phyloP scores from a whole-genome alignment of 2,797 vertebrate species.

The Cossypha dichroa region DNA sequence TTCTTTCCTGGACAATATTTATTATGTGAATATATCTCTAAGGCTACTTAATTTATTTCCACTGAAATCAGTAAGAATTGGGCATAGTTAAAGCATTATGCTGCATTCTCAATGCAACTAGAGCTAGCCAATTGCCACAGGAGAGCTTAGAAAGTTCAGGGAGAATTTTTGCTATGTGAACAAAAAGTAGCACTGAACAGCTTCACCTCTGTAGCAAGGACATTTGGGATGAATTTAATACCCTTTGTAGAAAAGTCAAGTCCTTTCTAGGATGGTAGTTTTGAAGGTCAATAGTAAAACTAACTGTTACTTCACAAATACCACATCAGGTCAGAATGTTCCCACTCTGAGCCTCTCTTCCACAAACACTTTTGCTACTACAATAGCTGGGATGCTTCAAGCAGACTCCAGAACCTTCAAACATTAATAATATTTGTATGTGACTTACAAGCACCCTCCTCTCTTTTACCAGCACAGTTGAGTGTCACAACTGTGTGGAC shows the following conservation, averaged over 20 bases:
- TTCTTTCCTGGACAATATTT: background rate
- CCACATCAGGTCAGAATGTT: background rate
- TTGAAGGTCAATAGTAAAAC: background rate
- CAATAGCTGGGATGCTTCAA: background rate
- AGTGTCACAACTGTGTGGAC: background rate
- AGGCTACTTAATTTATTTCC: background rate
- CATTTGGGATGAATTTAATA: background rate
- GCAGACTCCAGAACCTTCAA: background rate
- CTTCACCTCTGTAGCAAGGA: background rate
- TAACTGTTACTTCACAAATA: background rate
- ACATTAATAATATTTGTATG: background rate
- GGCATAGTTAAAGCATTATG: background rate
- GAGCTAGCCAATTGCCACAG: background rate
- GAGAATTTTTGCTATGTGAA: background rate
- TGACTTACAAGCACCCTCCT: background rate
- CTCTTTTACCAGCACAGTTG: background rate
- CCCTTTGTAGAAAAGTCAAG: background rate
- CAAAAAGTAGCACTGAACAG: background rate
- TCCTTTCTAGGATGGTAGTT: background rate
- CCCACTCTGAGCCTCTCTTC: background rate
- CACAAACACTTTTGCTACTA: background rate
- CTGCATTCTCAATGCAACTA: background rate
- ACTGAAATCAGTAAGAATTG: background rate
- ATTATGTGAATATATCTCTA: background rate
- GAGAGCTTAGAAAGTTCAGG: background rate